Percentiles rank a stretch among this genome's conserved stretches.
Conservation (phyloP, 2,113 vertebrate genomes). For the Girardinichthys multiradiatus region DNA sequence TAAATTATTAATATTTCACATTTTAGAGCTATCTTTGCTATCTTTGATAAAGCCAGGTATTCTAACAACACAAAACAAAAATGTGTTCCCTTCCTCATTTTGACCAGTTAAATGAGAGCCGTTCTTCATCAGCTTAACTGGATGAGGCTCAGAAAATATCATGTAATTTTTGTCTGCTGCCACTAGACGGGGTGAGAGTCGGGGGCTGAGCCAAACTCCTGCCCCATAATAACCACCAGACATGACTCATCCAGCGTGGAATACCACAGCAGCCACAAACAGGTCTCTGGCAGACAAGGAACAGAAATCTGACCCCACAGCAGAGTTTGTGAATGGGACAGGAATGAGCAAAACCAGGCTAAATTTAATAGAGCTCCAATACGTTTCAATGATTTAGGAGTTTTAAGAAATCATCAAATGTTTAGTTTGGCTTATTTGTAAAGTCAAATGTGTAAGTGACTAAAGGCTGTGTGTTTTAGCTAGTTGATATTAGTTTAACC, state of each 20-base stretch:
- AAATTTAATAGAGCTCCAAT: slow-evolving; percentile 65
- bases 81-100: slow-evolving; percentile 46
- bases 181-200: slow-evolving; percentile 70
- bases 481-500: slow-evolving; percentile 37
- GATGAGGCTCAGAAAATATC: slow-evolving; percentile 49
- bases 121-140: slow-evolving; percentile 47
- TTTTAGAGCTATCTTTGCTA: background rate
- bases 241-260: slow-evolving; percentile 80
- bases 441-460: slow-evolving; percentile 53
- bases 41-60: background rate
- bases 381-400: slow-evolving; percentile 63
- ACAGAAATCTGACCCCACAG: slow-evolving; percentile 71
- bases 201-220: slow-evolving; percentile 47
- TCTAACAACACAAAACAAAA: slow-evolving; percentile 44
- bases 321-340: slow-evolving; percentile 77
- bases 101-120: slow-evolving; percentile 44
- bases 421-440: slow-evolving; percentile 64
- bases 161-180: slow-evolving; percentile 68
- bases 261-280: slow-evolving; percentile 79
- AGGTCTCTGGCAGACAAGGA: slow-evolving; percentile 76
- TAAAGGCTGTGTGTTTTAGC: slow-evolving; percentile 48
- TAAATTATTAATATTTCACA: background rate
- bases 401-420: slow-evolving; percentile 62
- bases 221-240: slow-evolving; percentile 79
- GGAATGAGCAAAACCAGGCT: slow-evolving; percentile 70